Evolutionary conservation across 2,888 invertebrate genomes (phyloP).

Genomic region (Drosophila kuntzei): DNA sequence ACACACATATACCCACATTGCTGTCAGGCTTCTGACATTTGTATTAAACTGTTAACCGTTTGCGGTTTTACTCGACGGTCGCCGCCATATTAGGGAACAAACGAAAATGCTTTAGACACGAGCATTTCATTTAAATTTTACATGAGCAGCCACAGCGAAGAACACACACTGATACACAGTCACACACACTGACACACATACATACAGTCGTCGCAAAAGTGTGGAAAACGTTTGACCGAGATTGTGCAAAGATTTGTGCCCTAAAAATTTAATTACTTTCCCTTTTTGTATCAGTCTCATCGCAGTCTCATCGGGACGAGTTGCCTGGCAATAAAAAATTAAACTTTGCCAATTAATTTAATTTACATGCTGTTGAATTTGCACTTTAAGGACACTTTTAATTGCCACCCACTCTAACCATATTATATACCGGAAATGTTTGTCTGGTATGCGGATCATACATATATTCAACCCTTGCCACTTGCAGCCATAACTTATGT

Average conservation of each 20-base stretch:
- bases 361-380: slow-evolving; percentile 63
- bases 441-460: slow-evolving; percentile 26
- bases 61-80: slow-evolving; percentile 44
- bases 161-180: slow-evolving; percentile 2
- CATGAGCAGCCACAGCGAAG: slow-evolving; percentile 45
- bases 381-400: slow-evolving; percentile 28
- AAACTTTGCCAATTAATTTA: slow-evolving; percentile 77
- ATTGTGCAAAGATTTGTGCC: slow-evolving; percentile 57
- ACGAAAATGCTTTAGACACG: slow-evolving; percentile 33
- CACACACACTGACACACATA: slow-evolving; percentile 7
- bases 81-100: slow-evolving; percentile 39
- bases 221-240: slow-evolving; percentile 55
- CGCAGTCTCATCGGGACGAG: slow-evolving; percentile 7
- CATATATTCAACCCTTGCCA: slow-evolving; percentile 1
- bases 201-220: slow-evolving; percentile 10
- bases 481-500: slow-evolving; percentile 12
- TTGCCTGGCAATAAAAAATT: slow-evolving; percentile 56
- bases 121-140: slow-evolving; percentile 67
- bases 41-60: slow-evolving; percentile 52
- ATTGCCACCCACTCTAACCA: slow-evolving; percentile 6
- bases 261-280: slow-evolving; percentile 64
- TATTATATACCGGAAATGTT: slow-evolving; percentile 35
- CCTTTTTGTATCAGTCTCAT: slow-evolving; percentile 42
- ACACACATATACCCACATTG: neutral
- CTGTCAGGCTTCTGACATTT: slow-evolving; percentile 56